A percentile compares a stretch with the other conserved stretches of the same genome.
Evolutionary conservation across 2,888 invertebrate species (phyloP).

Genomic region (Sarcophaga rosellei): DNA sequence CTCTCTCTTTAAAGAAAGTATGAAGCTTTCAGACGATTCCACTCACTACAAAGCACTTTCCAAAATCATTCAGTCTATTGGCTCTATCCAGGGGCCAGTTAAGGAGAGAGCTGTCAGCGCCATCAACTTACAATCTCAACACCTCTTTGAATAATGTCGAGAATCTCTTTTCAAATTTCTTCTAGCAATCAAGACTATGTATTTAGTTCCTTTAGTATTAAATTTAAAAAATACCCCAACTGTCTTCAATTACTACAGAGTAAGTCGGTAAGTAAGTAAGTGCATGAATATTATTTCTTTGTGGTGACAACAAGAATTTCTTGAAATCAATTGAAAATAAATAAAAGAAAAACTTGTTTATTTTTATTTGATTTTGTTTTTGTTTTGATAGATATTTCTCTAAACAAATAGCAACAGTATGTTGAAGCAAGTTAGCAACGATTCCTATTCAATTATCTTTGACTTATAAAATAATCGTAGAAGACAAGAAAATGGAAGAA

Average conservation of each 20-base stretch:
- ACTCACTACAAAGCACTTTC: no score
- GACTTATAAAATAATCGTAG: background rate
- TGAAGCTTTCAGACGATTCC: no score
- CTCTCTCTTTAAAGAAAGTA: no score
- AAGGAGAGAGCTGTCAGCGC: no score
- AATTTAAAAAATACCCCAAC: no score
- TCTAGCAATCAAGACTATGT: no score
- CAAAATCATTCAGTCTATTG: no score
- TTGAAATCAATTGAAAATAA: conserved; percentile 12
- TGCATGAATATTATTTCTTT: background rate
- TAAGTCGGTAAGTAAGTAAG: background rate
- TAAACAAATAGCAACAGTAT: conserved; percentile 3
- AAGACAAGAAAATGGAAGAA: background rate
- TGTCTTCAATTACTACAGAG: background rate
- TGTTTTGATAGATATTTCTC: background rate
- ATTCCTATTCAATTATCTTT: background rate
- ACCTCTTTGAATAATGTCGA: no score
- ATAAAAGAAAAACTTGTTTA: background rate
- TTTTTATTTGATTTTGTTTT: background rate
- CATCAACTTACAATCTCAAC: no score
- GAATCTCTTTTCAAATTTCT: no score
- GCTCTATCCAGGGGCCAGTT: no score
- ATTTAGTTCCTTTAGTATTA: no score
- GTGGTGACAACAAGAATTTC: background rate
- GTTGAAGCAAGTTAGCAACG: background rate